Percentiles rank a stretch among this genome's conserved stretches.
phyloP scores from a whole-genome alignment of 2,888 invertebrate genomes.

The Teleiodes luculella region DNA sequence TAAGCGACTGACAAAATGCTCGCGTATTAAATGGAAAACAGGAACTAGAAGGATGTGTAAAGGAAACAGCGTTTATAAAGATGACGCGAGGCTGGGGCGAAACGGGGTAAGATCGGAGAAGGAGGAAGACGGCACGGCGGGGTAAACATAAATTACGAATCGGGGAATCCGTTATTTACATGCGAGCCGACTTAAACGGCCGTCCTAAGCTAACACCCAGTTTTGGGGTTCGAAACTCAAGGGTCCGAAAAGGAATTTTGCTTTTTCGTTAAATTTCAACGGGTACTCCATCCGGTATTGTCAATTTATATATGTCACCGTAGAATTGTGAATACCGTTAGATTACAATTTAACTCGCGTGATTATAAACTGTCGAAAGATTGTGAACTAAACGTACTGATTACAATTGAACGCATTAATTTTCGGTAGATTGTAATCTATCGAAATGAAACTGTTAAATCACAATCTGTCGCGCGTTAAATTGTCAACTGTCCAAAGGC shows the following conservation, averaged over 20 bases:
- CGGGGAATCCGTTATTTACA: conserved; percentile 9
- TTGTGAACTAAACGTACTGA: too few relatives aligned
- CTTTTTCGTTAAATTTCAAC: too few relatives aligned
- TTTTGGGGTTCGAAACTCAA: neutral
- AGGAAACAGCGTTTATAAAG: neutral
- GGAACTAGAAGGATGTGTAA: neutral
- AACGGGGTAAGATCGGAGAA: too few relatives aligned
- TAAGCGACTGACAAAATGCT: neutral
- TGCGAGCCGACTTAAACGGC: neutral
- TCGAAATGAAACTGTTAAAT: too few relatives aligned
- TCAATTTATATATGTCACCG: too few relatives aligned
- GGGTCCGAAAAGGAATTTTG: neutral
- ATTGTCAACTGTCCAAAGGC: too few relatives aligned
- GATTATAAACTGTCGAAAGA: too few relatives aligned
- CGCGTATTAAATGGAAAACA: neutral
- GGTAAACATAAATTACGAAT: conserved; percentile 11
- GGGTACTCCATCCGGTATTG: neutral
- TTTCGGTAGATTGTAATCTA: too few relatives aligned
- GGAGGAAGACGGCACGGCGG: neutral
- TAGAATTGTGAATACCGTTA: too few relatives aligned
- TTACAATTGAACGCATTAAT: too few relatives aligned
- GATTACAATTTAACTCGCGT: too few relatives aligned
- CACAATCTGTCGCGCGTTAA: too few relatives aligned
- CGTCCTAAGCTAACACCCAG: conserved; percentile 9
- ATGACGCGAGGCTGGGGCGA: neutral